Base-by-base conservation (phyloP, 37 sponge, comb jelly and placozoan species). In the Ephydatia muelleri region DNA sequence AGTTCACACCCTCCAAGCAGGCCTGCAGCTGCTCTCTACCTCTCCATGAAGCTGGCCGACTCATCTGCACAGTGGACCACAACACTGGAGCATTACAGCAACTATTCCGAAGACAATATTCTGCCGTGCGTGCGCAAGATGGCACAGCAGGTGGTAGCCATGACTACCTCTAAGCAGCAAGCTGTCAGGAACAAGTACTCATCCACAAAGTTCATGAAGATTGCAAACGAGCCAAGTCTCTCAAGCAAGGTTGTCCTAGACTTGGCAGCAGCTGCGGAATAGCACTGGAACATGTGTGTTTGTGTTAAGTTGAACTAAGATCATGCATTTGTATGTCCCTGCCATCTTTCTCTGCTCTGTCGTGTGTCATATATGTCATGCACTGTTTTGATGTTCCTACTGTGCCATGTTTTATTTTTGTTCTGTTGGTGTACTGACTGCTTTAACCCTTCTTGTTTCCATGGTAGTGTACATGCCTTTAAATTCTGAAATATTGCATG, bases 171-270 rank as follows among this genome's bases (percentile, higher is more conserved):
- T n/a, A 94, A 92, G 77, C 95, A 94, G 83, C 96, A 98, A 75
- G 99, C 99, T 38, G 96, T 96, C 33, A 84, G 80, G 69, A 81
- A 30, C 49, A 98, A 98, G 90, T 98, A 98, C 87, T 82, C 89
- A 49, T 86, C 88, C 25, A 82, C 79, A 38, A 96, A 93, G 86
- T 94, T 96, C 73, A 27, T 92, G 84, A 28, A 65, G 25, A 81
- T 96, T 29, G 88, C 95, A 30, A 90, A 87, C 47, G 43, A 84
- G 49, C 75, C 87, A 23, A 72, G 38, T 19, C 90, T 96, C 23
- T 70, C 66, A 16, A 38, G 86, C 2, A 57, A 65, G 38, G 31
- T 35, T 28, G 33, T 87, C 22, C 73, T 35, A 81, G 68, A 70
- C 23, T 38, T 86, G 65, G 81, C 81, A 43, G 47, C 47, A 11